Conservation (phyloP, 2,113 vertebrate genomes). For the Calidris pugnax region DNA sequence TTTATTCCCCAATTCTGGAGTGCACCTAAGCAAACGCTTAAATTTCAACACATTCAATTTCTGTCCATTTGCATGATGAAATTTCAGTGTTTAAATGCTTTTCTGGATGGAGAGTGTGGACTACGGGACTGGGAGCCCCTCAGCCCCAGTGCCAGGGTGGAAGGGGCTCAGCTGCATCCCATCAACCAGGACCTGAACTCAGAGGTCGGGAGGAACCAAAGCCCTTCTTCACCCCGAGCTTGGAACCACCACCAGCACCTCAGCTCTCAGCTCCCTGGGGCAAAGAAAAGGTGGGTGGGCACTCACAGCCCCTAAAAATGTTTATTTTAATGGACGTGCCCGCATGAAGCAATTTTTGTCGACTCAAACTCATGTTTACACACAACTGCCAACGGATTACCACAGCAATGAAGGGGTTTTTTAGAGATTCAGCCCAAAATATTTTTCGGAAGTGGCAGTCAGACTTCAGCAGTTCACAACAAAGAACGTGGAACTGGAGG, state of each 20-base stretch:
- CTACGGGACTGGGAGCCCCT: background rate
- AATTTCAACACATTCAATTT: background rate
- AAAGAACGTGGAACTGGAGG: conserved; percentile 21
- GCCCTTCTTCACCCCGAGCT: background rate
- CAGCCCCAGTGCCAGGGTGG: background rate
- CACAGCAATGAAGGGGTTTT: background rate
- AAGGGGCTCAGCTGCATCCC: background rate
- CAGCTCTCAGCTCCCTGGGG: background rate
- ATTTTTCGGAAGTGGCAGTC: conserved; percentile 4
- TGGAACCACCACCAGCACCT: background rate
- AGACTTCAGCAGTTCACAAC: conserved; percentile 13
- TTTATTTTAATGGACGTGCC: background rate
- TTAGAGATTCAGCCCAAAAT: background rate
- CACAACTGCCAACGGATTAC: background rate
- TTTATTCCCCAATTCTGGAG: background rate
- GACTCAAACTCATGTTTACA: background rate
- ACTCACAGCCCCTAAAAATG: background rate
- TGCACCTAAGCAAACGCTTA: conserved; percentile 12
- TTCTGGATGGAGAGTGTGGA: background rate
- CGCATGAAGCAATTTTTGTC: background rate
- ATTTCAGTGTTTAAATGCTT: background rate
- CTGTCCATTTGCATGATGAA: background rate
- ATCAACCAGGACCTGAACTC: background rate
- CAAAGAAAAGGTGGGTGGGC: background rate
- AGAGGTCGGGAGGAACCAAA: background rate